phyloP scores from a whole-genome alignment of 1,140 invertebrate genomes.

The Heterodera carotae region DNA sequence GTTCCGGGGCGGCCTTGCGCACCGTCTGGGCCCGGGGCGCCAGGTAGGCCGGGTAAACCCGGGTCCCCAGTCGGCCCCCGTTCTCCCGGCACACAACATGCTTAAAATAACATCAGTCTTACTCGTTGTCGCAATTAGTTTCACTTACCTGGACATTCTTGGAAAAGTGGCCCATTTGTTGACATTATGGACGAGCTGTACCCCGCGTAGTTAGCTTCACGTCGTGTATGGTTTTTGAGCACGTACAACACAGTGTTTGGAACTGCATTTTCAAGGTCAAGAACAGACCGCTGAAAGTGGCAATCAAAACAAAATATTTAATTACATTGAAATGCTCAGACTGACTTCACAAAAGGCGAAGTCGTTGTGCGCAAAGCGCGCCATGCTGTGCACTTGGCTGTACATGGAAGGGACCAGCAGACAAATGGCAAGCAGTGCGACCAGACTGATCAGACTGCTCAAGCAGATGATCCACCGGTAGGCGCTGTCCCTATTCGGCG shows the following conservation, averaged over 20 bases:
- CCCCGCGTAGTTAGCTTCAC: conserved; percentile 53
- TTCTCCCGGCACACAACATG: conserved; percentile 62
- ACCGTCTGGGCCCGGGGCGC: conserved; percentile 61
- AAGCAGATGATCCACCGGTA: conserved; percentile 58
- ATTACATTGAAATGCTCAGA: conserved; percentile 13
- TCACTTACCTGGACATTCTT: conserved; percentile 61
- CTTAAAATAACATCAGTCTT: conserved; percentile 40
- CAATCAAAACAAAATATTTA: neutral
- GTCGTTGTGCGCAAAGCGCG: conserved; percentile 53
- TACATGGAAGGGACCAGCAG: conserved; percentile 61
- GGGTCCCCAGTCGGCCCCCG: conserved; percentile 61
- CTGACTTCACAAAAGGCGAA: conserved; percentile 62
- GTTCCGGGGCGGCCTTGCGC: conserved; percentile 63
- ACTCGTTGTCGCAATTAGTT: too few species aligned
- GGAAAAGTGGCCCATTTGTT: conserved; percentile 58
- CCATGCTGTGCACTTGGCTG: conserved; percentile 59
- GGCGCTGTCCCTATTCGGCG: conserved; percentile 40
- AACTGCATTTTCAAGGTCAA: conserved; percentile 46
- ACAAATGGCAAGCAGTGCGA: conserved; percentile 54
- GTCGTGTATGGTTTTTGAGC: conserved; percentile 23
- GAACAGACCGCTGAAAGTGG: conserved; percentile 36
- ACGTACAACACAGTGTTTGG: neutral
- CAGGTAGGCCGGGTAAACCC: conserved; percentile 62
- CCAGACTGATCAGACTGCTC: conserved; percentile 53
- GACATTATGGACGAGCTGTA: conserved; percentile 60